These are phyloP conservation scores for Reticulitermes lucifugus DNA, from an alignment of 2,888 invertebrate species.

Conservation along the genomic window DNA sequence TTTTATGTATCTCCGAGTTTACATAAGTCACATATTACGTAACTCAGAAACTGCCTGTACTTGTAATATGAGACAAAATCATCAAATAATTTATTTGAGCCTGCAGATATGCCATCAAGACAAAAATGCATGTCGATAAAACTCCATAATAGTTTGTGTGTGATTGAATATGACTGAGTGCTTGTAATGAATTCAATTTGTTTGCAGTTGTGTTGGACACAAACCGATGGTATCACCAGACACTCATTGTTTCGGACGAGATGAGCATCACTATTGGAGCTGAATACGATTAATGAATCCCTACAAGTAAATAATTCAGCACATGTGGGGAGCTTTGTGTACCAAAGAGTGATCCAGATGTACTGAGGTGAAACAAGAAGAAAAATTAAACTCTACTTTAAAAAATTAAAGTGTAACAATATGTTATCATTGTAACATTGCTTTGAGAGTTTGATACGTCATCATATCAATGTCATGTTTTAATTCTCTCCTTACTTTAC, in stretches of 20 bases:
- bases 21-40: too few relatives aligned
- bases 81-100: too few relatives aligned
- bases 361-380: background rate
- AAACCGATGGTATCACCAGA: slow-evolving; percentile 96
- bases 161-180: too few relatives aligned
- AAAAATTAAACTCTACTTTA: background rate
- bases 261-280: slow-evolving; percentile 97
- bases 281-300: slow-evolving; percentile 86
- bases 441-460: background rate
- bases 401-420: background rate
- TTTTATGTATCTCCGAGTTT: too few relatives aligned
- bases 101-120: too few relatives aligned
- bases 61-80: too few relatives aligned
- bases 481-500: background rate
- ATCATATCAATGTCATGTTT: background rate
- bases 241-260: slow-evolving; percentile 85
- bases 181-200: background rate
- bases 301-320: too few relatives aligned
- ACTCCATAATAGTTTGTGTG: too few relatives aligned
- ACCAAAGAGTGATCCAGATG: background rate
- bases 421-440: background rate
- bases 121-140: too few relatives aligned
- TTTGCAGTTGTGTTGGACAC: slow-evolving; percentile 91
- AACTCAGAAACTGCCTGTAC: too few relatives aligned
- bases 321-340: background rate